Conservation (phyloP, 2,113 vertebrate genomes). For the Casuarius casuarius region DNA sequence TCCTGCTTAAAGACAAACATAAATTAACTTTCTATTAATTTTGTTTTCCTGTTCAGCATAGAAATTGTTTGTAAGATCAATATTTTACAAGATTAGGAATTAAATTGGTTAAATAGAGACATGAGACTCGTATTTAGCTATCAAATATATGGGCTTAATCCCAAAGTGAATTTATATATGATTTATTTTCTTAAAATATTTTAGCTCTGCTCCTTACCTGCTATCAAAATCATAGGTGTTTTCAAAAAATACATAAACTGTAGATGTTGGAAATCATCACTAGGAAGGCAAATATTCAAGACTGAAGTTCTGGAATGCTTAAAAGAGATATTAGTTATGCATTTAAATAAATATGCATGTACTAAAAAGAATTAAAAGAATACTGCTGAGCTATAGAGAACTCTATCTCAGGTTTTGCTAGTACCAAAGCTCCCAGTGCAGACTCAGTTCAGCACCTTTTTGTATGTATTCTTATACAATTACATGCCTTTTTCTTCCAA, state of each 20-base stretch:
- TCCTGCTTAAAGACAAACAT: background rate
- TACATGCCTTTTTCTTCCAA: background rate
- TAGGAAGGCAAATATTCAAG: background rate
- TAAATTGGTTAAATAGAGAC: background rate
- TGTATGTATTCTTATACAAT: background rate
- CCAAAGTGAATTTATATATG: background rate
- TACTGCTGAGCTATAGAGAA: no score
- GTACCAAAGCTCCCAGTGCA: no score
- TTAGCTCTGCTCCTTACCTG: background rate
- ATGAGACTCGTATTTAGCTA: background rate
- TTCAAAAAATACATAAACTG: background rate
- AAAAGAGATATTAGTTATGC: no score
- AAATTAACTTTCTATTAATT: background rate
- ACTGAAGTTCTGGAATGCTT: background rate
- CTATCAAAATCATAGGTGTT: background rate
- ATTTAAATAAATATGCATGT: background rate
- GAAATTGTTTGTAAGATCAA: background rate
- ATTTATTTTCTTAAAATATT: background rate
- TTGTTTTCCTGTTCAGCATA: background rate
- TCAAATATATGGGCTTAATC: background rate
- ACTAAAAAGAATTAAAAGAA: background rate
- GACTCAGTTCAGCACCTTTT: no score
- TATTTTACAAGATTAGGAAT: background rate
- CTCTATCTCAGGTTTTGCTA: no score
- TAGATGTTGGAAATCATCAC: background rate